Conservation (phyloP, 92 coral and sea anemone genomes). For the Paragorgia papillata region DNA sequence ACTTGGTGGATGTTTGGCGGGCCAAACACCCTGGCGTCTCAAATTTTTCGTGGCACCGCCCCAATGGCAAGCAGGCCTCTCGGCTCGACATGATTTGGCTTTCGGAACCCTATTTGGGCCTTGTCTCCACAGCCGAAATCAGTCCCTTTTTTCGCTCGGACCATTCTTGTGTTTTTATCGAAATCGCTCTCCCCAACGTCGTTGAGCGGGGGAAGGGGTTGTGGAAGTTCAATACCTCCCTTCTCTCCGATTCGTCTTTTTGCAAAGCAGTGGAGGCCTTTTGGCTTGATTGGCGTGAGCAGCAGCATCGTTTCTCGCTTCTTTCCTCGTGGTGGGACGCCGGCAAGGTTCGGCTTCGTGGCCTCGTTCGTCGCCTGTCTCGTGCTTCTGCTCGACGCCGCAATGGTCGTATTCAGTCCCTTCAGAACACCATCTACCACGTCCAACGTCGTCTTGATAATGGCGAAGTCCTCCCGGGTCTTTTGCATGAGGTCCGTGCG, state of each 20-base stretch:
- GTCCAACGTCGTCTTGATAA: neutral
- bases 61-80: slow-evolving; percentile 42
- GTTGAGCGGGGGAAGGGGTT: slow-evolving; percentile 35
- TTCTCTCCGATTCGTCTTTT: slow-evolving; percentile 23
- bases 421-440: neutral
- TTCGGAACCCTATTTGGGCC: slow-evolving; percentile 2
- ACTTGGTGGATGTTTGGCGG: no score
- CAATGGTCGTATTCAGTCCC: neutral
- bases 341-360: slow-evolving; percentile 32
- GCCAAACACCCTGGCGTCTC: neutral
- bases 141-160: slow-evolving; percentile 52
- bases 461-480: neutral
- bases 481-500: neutral
- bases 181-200: slow-evolving; percentile 4
- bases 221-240: slow-evolving; percentile 63
- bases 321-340: slow-evolving; percentile 61
- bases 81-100: slow-evolving; percentile 49
- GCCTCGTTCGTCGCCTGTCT: neutral
- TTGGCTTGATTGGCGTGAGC: slow-evolving; percentile 40
- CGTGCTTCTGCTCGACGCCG: neutral
- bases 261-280: neutral
- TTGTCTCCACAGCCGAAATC: slow-evolving; percentile 12
- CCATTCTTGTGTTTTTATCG: slow-evolving; percentile 31
- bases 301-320: neutral
- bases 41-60: slow-evolving; percentile 25